A percentile compares a stretch with the other conserved stretches of the same genome.
Conservation (phyloP, 1,140 invertebrate genomes). For the Dinoponera quadriceps region DNA sequence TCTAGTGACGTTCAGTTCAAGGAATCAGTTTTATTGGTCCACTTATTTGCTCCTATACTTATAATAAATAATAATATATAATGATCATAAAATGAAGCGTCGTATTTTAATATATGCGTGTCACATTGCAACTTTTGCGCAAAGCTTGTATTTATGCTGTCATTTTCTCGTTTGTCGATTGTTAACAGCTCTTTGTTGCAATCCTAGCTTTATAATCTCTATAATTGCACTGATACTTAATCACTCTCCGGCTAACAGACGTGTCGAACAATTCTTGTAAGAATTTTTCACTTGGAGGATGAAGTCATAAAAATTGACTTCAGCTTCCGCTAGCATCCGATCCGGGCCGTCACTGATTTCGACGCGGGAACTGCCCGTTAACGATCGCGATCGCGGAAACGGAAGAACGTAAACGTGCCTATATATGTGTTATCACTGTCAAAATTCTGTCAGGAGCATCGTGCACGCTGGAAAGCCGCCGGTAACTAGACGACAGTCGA, state of each 20-base stretch:
- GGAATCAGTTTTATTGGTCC: neutral
- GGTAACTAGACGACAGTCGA: conserved; percentile 67
- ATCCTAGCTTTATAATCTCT: no score
- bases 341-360: neutral
- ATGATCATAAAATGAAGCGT: neutral
- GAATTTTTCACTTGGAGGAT: neutral
- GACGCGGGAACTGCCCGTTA: neutral
- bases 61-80: neutral
- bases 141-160: neutral
- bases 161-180: neutral
- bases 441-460: neutral
- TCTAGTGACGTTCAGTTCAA: no score
- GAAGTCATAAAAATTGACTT: neutral
- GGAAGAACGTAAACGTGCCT: neutral
- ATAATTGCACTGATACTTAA: conserved; percentile 16
- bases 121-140: neutral
- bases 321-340: neutral
- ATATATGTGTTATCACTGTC: neutral
- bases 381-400: no score
- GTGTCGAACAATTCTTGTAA: neutral
- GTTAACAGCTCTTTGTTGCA: neutral
- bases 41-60: neutral
- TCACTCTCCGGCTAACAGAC: neutral
- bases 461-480: conserved; percentile 29
- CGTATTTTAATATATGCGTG: neutral